A percentile compares a stretch with the other conserved stretches of the same genome.
Evolutionary conservation across 2,113 vertebrate species (phyloP).

Genomic region (Agapornis roseicollis): DNA sequence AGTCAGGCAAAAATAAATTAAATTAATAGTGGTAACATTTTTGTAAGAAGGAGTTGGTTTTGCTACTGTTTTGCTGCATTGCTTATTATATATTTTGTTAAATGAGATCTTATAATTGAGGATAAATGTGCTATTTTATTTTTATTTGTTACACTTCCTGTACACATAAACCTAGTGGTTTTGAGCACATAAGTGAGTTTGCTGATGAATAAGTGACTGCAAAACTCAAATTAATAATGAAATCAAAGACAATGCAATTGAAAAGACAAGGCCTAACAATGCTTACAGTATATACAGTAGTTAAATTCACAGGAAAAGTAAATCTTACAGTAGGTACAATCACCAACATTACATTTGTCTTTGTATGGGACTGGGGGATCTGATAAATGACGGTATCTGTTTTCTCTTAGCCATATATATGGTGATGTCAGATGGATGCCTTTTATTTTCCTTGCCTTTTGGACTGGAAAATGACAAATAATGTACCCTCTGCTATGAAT

Average conservation of each 20-base stretch:
- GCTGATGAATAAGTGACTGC: not conserved
- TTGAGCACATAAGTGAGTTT: not conserved
- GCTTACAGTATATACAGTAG: not conserved
- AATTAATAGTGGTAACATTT: not conserved
- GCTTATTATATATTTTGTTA: not conserved
- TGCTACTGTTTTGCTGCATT: not conserved
- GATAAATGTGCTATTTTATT: not conserved
- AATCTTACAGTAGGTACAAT: not conserved
- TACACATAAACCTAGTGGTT: not conserved
- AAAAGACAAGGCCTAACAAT: not conserved
- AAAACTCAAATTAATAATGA: not conserved
- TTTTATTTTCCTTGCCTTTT: slow-evolving; percentile 18
- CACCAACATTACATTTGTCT: not conserved
- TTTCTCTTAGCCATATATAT: not conserved
- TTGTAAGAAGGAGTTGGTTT: not conserved
- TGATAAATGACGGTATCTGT: not conserved
- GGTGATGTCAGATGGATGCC: not conserved
- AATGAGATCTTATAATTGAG: not conserved
- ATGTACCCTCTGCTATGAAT: not conserved
- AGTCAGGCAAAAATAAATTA: not conserved
- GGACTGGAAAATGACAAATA: not conserved
- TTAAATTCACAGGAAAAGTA: not conserved
- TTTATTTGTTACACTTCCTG: not conserved
- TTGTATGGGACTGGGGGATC: not conserved
- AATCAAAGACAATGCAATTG: not conserved